Base-by-base conservation (phyloP, 2,888 invertebrate species). In the Helobdella robusta region DNA sequence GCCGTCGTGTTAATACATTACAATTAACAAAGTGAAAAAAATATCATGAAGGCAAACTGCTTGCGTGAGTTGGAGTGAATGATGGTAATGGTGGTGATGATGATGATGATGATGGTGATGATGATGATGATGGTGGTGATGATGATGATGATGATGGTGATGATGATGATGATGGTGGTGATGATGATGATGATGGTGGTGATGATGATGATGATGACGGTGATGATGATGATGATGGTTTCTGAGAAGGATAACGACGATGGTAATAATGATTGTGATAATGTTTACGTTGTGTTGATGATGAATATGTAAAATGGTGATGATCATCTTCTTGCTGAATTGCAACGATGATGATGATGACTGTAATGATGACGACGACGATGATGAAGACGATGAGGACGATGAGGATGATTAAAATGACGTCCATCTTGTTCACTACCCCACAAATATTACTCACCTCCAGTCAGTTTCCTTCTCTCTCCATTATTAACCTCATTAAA, bases 131-230 rank as follows among this genome's bases (percentile, higher is more conserved):
- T 8, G 54, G 25, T 20, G 54, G 25, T 20, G 54, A 28, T 54
- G 54, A 11, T 20, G 54, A 23, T 56, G 64, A 3, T 56, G 54
- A 5, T 20, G 4, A 34, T 52, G 56, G n/a, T 35, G 34, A 30
- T 64, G 58, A 32, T 58, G 44, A 48, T 54, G 54, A 48, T 64
- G 36, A 48, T 54, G 64, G 30, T 64, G 64, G 48, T 54, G 64
- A 35, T 36, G 64, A 64, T 54, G 58, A 58, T 54, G 40, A 64
- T 54, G 64, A 64, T 25, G 64, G 58, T 35, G 54, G 35, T 36
- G 64, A 64, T 34, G 64, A 54, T 56, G 64, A 64, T 56, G 54
- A 64, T 56, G 54, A 64, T 56, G 54, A 64, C 32, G 62, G 50
- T 5, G 60, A 60, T 44, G 28, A 61, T 28, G 46, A 61, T 61